Conservation (phyloP, 1,140 invertebrate genomes). For the Sarcophaga peregrina region DNA sequence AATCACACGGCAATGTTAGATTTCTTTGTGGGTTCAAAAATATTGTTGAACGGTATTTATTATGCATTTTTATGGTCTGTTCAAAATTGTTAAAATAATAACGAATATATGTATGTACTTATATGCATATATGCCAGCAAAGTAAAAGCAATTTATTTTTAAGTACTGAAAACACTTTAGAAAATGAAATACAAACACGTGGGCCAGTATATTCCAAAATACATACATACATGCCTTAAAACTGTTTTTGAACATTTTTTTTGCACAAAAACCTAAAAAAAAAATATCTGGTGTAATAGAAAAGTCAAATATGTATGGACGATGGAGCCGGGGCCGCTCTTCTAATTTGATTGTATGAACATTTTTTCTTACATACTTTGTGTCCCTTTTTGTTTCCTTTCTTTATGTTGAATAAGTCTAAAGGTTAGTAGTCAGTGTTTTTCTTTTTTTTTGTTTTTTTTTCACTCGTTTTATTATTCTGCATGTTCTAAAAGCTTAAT, state of each 20-base stretch:
- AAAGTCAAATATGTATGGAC: not conserved
- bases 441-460: not conserved
- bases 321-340: not conserved
- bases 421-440: not conserved
- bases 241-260: too few species aligned
- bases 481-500: not conserved
- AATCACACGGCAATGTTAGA: too few species aligned
- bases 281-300: too few species aligned
- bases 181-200: not conserved
- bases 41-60: too few species aligned
- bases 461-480: too few species aligned
- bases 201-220: not conserved
- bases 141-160: not conserved
- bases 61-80: too few species aligned
- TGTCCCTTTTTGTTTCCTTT: not conserved
- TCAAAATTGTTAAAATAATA: too few species aligned
- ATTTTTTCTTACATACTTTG: not conserved
- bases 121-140: too few species aligned
- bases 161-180: not conserved
- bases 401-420: too few species aligned
- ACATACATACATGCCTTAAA: not conserved
- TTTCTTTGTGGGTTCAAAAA: too few species aligned
- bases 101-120: too few species aligned
- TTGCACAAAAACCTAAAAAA: too few species aligned
- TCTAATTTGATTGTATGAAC: conserved; percentile 12